These are phyloP conservation scores for Centropus bengalensis DNA, from an alignment of 2,113 vertebrate genomes.

Conservation along the genomic window DNA sequence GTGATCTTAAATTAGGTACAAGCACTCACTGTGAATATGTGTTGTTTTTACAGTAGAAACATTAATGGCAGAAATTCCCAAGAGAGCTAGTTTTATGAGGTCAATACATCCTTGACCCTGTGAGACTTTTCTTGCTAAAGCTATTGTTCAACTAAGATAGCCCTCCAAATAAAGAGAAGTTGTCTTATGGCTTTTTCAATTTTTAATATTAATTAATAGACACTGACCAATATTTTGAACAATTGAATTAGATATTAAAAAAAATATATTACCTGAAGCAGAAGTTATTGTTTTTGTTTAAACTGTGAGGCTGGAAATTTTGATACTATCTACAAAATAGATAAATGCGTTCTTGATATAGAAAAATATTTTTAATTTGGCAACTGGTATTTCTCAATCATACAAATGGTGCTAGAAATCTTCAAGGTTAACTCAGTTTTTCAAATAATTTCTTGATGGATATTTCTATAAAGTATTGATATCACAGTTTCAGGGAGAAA, in stretches of 20 bases:
- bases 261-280: background rate
- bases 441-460: background rate
- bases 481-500: background rate
- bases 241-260: background rate
- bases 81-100: background rate
- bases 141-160: background rate
- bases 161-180: background rate
- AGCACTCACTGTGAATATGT: background rate
- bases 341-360: background rate
- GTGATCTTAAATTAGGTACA: background rate
- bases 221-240: background rate
- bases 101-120: background rate
- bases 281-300: background rate
- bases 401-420: background rate
- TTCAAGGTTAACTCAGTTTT: background rate
- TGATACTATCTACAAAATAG: background rate
- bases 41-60: background rate
- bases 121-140: background rate
- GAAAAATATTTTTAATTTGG: background rate
- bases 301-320: background rate
- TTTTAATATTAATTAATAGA: background rate
- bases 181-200: background rate
- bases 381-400: background rate
- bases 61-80: background rate
- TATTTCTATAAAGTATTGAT: background rate